Base-by-base conservation (phyloP, 1,140 invertebrate species). In the Musca domestica region DNA sequence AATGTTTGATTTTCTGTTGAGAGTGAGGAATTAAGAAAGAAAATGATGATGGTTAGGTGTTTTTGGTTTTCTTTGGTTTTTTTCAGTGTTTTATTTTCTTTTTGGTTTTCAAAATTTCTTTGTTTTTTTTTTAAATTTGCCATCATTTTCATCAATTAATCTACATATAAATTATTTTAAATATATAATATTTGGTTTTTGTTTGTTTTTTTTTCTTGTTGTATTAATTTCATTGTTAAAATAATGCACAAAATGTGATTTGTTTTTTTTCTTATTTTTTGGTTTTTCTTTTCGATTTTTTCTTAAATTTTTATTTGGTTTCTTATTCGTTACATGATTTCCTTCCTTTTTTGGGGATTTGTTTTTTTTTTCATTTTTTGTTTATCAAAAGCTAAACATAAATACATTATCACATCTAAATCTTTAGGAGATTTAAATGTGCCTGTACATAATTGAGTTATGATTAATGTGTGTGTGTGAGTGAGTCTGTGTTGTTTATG, bases 281-380 rank as follows among this genome's bases (percentile, higher is more conserved):
- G 46, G 46, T 67, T 61, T 67, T 67, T 41, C 41, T 70, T n/a
- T n/a, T n/a, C n/a, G n/a, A n/a, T 70, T 51, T 25, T 61, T 41
- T 17, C 4, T 27, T 46, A 22, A 12, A 23, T 20, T 64, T 64
- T 64, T 30, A 15, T 17, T 75, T 69, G 71, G 76, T 74, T 77
- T 76, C 76, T 73, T 78, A 74, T 71, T 72, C 71, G 67, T 74
- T 46, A 27, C 76, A 74, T 23, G 1, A 9, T 66, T 49, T 64
- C 15, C 12, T 46, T 65, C 48, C 27, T 10, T 54, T 66, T 46
- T 30, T 77, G 76, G 68, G 67, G 52, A 68, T 66, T 64, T 41
- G 58, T 58, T 70, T 72, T 67, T 70, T 72, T 67, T 12, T 52
- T 66, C 15, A 47, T 27, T 20, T 66, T 52, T 56, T 20, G 6